Evolutionary conservation across 2,113 vertebrate species (phyloP).

Genomic region (Trochalopteron elliotii): DNA sequence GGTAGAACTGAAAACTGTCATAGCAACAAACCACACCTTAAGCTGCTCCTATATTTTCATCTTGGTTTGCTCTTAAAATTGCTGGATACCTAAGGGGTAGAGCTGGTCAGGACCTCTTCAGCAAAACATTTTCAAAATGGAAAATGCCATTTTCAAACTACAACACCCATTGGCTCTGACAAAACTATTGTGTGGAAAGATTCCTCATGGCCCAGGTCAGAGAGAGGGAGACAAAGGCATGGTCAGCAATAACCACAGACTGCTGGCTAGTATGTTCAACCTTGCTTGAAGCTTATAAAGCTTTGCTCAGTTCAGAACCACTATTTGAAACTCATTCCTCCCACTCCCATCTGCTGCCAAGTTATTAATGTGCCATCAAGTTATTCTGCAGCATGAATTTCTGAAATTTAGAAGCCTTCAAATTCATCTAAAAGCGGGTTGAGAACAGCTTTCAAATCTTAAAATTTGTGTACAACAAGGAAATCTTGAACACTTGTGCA

Average conservation of each 20-base stretch:
- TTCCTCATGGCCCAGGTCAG: background rate
- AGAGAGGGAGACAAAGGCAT: background rate
- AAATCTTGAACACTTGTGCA: background rate
- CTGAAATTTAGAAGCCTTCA: background rate
- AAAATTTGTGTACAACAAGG: background rate
- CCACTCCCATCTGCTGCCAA: constrained; percentile 57
- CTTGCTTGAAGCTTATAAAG: background rate
- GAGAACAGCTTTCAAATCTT: constrained; percentile 17
- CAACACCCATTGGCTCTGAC: background rate
- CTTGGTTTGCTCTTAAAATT: background rate
- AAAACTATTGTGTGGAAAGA: background rate
- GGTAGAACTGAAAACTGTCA: background rate
- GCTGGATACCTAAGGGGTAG: background rate
- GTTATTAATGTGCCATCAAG: constrained; percentile 44
- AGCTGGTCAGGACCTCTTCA: background rate
- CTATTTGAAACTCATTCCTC: background rate
- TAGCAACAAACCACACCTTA: background rate
- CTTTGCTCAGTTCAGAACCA: constrained; percentile 17
- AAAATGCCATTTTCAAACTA: background rate
- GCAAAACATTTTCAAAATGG: background rate
- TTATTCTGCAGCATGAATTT: background rate
- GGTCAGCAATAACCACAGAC: background rate
- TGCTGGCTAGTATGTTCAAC: background rate
- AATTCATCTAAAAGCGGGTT: background rate
- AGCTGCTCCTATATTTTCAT: background rate